Evolutionary conservation across 2,113 vertebrate species (phyloP), one percentile per base, ranked within the genome.

Genomic region (Prunella himalayana): DNA sequence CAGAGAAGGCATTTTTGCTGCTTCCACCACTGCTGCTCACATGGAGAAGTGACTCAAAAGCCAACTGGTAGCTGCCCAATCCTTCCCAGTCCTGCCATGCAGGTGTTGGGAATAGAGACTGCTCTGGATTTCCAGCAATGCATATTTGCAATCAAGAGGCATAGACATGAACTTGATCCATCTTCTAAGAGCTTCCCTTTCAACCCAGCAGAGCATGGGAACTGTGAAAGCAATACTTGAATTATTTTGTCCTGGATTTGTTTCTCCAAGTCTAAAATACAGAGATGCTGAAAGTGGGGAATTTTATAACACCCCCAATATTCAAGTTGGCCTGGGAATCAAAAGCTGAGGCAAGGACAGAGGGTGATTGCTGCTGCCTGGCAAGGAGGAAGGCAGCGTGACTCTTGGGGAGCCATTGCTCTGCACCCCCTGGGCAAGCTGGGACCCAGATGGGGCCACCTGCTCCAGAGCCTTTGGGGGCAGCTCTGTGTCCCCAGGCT

Each of bases 361-460:
- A 37, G 59, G 53, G 44, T 27, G 75, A 42, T 59, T 82, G 3
- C 66, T 90, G 41, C 82, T 63, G 50, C 49, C 0, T 5, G 54
- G 70, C 47, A 35, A 33, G 53, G 61, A 71, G 60, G 35, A 49
- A 35, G 49, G 56, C 21, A 72, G 35, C 0, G 0, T 28, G 73
- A 11, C 39, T 14, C 42, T 27, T 65, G 64, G 42, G 1, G 9
- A 75, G 65, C 13, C 64, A 4, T 5, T 31, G 47, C 76, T 68
- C 69, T 57, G 69, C 28, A 18, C 9, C 25, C 54, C 45, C 50
- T 1, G 1, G 82, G 18, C 13, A 4, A 33, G 35, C 56, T 42
- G 65, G 70, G 37, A 33, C 68, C 13, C 24, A 41, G 22, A 25
- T 0, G 0, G 31, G 54, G 30, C 31, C 0, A 0, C 60, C 69